phyloP scores from a whole-genome alignment of 2,888 invertebrate species.

The Lasioglossum vierecki region DNA sequence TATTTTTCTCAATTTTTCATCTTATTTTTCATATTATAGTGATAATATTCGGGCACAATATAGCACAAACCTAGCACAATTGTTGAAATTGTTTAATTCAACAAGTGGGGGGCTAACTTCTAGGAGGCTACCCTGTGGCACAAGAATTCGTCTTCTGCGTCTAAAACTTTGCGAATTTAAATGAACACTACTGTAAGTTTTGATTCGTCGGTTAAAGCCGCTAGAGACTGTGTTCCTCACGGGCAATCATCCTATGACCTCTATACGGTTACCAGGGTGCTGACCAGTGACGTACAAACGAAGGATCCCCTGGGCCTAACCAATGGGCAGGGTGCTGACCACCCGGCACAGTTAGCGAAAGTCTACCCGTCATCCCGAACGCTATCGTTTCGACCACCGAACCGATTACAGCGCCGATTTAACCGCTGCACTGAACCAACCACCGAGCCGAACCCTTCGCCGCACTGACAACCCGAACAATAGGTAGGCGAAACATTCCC shows the following conservation, averaged over 20 bases:
- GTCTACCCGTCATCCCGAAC: neutral
- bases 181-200: neutral
- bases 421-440: neutral
- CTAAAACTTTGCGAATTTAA: no score
- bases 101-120: no score
- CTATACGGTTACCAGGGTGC: neutral
- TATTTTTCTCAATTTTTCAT: no score
- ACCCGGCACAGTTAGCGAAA: constrained; percentile 3
- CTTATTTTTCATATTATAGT: no score
- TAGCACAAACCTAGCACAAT: no score
- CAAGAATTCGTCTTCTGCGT: no score
- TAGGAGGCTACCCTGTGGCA: no score
- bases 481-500: constrained; percentile 2
- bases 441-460: neutral
- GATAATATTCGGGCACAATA: no score
- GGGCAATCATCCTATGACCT: neutral
- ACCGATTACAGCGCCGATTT: constrained; percentile 9
- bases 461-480: neutral
- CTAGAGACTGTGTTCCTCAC: neutral
- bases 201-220: neutral
- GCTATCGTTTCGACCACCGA: constrained; percentile 1
- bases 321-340: constrained; percentile 9
- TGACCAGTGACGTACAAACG: neutral
- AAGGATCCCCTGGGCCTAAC: neutral
- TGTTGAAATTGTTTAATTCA: no score